Evolutionary conservation across 2,113 vertebrate genomes (phyloP), one percentile per base, ranked within the genome.

Genomic region (Microcebus murinus): DNA sequence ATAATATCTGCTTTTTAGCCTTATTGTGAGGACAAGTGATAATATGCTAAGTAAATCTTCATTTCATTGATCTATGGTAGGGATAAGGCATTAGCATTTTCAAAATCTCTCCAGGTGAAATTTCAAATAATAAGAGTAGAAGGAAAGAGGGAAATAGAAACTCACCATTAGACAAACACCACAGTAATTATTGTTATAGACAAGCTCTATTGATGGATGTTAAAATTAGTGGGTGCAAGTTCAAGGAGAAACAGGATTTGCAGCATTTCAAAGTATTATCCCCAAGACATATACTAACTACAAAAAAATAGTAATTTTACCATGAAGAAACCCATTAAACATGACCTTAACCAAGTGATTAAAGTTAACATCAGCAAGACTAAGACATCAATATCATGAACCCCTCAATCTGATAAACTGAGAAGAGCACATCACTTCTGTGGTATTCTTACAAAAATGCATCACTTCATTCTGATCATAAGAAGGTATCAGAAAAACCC

Each of bases 241-340:
- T 79, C 79, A 63, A 93, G n/a, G 34, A 74, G 61, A 96, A 95
- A 96, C 17, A 45, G 29, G 23, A 80, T 84, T 71, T 90, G 9
- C 2, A 23, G 67, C 80, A 25, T 67, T 87, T 90, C 42, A 76
- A 45, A 67, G 18, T 55, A 65, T 45, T 23, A 77, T 27, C 61
- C 11, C 9, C 61, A 67, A 68, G 20, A 18, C 57, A 79, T 50
- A 18, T 71, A 48, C 73, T 87, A 83, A 71, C 34, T 63, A 45
- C 27, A 59, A 79, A 87, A 34, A 4, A 21, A 50, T 36, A 81
- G 20, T 45, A 80, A 76, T 13, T 63, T 86, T 83, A 29, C 2
- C 18, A 36, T 70, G 61, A 18, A 84, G 65, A 79, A 79, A 68
- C 7, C 4, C 39, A 14, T 9, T 55, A 55, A 34, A 77, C 55